phyloP scores from a whole-genome alignment of 2,888 invertebrate genomes.

The Rhopalosiphum nymphaeae region DNA sequence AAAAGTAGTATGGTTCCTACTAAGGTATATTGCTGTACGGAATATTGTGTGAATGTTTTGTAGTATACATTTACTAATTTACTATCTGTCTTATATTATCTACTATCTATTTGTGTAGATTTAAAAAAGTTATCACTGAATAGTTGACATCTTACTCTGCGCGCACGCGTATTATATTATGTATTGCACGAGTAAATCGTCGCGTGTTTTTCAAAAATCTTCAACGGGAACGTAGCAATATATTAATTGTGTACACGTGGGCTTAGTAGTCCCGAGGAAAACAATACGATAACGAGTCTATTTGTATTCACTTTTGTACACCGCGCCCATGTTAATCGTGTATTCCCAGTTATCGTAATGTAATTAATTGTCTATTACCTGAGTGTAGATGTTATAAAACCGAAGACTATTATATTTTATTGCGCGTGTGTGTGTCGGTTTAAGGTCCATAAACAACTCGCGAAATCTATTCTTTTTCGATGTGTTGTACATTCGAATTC shows the following conservation, averaged over 20 bases:
- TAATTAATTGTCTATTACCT: not conserved
- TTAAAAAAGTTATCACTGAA: not conserved
- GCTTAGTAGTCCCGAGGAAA: not conserved
- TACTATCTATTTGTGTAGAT: not conserved
- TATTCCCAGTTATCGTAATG: not conserved
- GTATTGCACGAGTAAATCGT: not conserved
- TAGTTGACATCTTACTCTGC: not conserved
- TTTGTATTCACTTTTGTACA: conserved; percentile 16
- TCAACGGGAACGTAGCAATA: not conserved
- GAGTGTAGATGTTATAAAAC: not conserved
- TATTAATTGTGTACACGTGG: not conserved
- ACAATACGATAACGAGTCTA: not conserved
- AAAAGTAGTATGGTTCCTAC: not conserved
- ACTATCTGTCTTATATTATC: not conserved
- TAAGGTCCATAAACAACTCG: not conserved
- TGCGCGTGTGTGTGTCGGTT: not conserved
- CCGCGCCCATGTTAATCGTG: not conserved
- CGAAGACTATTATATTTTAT: not conserved
- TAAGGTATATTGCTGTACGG: not conserved
- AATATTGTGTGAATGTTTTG: no score
- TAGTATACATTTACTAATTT: not conserved
- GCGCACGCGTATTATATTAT: not conserved
- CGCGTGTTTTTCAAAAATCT: not conserved
- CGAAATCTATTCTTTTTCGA: not conserved
- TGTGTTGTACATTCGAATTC: not conserved